Base-by-base conservation (phyloP, 1,140 invertebrate species). In the Chionoecetes opilio region DNA sequence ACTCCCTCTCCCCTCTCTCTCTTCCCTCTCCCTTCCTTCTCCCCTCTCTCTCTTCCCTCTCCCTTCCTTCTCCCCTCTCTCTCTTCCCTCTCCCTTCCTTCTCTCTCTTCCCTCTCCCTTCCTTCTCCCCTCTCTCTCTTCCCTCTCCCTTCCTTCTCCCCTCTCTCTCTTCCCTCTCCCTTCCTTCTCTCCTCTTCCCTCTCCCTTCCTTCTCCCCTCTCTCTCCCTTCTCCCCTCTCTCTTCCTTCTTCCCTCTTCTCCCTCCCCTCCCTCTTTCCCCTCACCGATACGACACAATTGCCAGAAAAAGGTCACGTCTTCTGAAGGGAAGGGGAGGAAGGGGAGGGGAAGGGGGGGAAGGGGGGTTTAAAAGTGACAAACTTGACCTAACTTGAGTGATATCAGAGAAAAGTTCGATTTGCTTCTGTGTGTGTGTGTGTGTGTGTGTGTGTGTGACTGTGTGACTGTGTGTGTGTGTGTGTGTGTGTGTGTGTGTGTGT, bases 361-460 rank as follows among this genome's bases (percentile, higher is more conserved):
- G 53, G 53, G 26, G 53, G 21, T 3, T 6, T 6, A 75, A 26
- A 21, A 75, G 53, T 6, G 26, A 26, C 2, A 21, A 75, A 75
- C 21, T 21, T 75, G 63, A 75, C 63, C 2, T 75, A n/a, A 75
- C 63, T n/a, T 75, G 63, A 75, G 0, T 21, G 63, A 75, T 75
- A 75, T 26, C 63, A 75, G n/a, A 26, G n/a, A 75, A 75, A 75
- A n/a, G n/a, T n/a, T n/a, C n/a, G n/a, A n/a, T n/a, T n/a, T n/a
- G n/a, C 21, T 75, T 75, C 63, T 17, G n/a, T 75, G 63, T 75
- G 63, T 75, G 63, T 75, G 63, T 75, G 63, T 75, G 63, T 75
- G 63, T 75, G 63, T 75, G 63, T 75, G 63, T 75, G 63, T 75
- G 63, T 75, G 63, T 75, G 63, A n/a, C 21, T 75, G 63, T 75